phyloP scores from a whole-genome alignment of 2,888 invertebrate species.

The Eretmocerus hayati region DNA sequence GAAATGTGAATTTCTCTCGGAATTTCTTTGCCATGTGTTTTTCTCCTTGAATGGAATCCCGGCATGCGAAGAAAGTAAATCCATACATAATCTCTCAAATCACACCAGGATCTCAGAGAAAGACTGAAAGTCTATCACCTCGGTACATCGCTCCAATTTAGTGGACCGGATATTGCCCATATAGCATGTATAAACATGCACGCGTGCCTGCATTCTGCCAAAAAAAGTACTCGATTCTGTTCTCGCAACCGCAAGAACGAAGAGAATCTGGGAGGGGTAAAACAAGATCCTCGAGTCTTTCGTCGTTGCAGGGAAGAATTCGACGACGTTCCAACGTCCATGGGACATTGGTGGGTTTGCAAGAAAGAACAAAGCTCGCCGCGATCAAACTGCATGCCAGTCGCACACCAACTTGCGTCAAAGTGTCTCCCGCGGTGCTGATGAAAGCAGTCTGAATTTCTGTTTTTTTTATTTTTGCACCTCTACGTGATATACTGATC shows the following conservation, averaged over 20 bases:
- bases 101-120: constrained; percentile 1
- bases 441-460: too few species aligned
- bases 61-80: too few species aligned
- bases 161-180: neutral
- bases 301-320: neutral
- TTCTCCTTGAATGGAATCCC: too few species aligned
- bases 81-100: too few species aligned
- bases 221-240: too few species aligned
- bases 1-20: too few species aligned
- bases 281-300: neutral
- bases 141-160: constrained; percentile 15
- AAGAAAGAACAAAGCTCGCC: constrained; percentile 17
- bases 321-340: neutral
- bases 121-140: constrained; percentile 14
- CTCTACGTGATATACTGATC: too few species aligned
- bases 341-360: neutral
- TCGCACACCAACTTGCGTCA: constrained; percentile 4
- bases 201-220: neutral
- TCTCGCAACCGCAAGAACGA: neutral
- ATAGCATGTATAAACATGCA: neutral
- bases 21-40: too few species aligned
- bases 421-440: too few species aligned
- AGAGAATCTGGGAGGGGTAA: too few species aligned
- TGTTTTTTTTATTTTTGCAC: neutral
- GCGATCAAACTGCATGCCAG: too few species aligned